Evolutionary conservation across 2,113 vertebrate species (phyloP).

Genomic region (Colaptes auratus): DNA sequence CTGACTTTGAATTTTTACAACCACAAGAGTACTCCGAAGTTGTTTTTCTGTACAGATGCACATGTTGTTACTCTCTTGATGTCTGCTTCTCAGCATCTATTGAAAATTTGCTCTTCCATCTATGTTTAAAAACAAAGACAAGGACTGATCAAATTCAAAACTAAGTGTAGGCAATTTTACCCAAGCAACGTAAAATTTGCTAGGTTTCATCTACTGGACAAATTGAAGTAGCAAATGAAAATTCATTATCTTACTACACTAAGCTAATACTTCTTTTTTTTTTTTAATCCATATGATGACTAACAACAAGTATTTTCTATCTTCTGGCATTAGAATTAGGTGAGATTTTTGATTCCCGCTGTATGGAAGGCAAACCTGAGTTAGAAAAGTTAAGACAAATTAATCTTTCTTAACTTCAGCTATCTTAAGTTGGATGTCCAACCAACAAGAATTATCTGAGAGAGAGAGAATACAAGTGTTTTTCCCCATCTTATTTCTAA

Average conservation of each 20-base stretch:
- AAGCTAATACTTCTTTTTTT: not conserved
- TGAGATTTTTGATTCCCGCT: not conserved
- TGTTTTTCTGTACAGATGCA: not conserved
- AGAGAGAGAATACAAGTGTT: not conserved
- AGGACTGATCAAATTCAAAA: not conserved
- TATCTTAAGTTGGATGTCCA: not conserved
- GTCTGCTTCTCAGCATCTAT: not conserved
- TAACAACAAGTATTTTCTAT: not conserved
- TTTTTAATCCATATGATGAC: not conserved
- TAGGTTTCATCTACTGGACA: not conserved
- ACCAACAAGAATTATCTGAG: not conserved
- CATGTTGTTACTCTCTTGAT: not conserved
- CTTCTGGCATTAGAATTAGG: not conserved
- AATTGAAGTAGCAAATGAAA: not conserved
- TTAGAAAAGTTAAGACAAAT: not conserved
- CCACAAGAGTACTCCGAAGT: not conserved
- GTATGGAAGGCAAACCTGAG: not conserved
- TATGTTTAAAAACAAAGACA: not conserved
- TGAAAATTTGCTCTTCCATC: not conserved
- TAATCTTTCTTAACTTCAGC: not conserved
- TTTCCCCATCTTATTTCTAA: not conserved
- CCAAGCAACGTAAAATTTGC: not conserved
- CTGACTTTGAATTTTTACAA: not conserved
- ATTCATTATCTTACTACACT: not conserved
- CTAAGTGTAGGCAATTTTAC: not conserved